Percentiles rank a stretch among this genome's conserved stretches.
Evolutionary conservation across 2,888 invertebrate genomes (phyloP).

Genomic region (Saturnia japonica): DNA sequence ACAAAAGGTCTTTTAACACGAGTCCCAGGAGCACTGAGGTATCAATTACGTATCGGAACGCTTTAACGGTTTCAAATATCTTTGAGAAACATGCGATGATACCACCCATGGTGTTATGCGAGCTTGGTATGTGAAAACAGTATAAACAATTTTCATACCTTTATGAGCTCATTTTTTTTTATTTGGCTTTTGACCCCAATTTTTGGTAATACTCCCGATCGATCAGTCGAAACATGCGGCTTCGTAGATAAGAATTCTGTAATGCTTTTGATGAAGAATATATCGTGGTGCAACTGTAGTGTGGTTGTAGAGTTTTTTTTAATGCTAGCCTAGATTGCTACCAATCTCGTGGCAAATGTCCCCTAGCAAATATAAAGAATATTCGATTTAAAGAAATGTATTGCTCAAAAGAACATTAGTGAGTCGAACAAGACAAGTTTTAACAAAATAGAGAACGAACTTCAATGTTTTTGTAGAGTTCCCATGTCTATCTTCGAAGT

Average conservation of each 20-base stretch:
- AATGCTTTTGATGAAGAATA: neutral
- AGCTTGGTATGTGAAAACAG: slow-evolving; percentile 2
- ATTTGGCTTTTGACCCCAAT: neutral
- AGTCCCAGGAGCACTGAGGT: neutral
- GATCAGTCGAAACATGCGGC: neutral
- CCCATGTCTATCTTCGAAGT: no score
- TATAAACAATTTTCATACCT: neutral
- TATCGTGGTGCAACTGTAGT: neutral
- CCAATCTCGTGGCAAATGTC: no score
- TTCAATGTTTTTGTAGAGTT: no score
- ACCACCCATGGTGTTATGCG: slow-evolving; percentile 12
- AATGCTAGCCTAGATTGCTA: no score
- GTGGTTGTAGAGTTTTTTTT: neutral
- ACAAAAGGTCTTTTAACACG: slow-evolving; percentile 7
- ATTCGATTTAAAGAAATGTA: no score
- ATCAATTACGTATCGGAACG: slow-evolving; percentile 13
- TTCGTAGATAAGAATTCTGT: neutral
- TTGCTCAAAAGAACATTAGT: no score
- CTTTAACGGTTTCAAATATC: slow-evolving; percentile 7
- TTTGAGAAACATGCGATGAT: slow-evolving; percentile 14
- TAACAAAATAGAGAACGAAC: no score
- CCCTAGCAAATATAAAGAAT: no score
- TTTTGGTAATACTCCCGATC: neutral
- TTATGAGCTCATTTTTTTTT: neutral
- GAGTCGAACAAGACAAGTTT: no score